phyloP scores from a whole-genome alignment of 2,113 vertebrate genomes.

The Melanotaenia duboulayi region DNA sequence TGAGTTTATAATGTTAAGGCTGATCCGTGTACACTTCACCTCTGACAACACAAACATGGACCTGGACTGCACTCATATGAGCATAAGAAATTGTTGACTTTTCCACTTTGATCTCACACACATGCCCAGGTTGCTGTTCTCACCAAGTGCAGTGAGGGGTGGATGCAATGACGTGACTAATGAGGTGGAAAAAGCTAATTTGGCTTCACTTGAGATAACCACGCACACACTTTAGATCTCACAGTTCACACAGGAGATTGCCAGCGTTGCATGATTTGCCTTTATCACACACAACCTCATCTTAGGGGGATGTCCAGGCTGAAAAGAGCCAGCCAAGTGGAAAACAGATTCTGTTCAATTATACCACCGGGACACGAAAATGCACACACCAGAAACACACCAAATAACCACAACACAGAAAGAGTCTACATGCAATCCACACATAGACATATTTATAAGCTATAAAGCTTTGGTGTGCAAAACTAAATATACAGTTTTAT shows the following conservation, averaged over 20 bases:
- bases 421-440: not conserved
- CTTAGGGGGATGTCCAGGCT: conserved; percentile 16
- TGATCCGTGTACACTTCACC: not conserved
- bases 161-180: conserved; percentile 74
- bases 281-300: conserved; percentile 39
- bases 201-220: conserved; percentile 70
- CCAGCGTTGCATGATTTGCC: conserved; percentile 36
- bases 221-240: conserved; percentile 26
- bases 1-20: not conserved
- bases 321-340: conserved; percentile 52
- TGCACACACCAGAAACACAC: not conserved
- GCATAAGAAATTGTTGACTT: conserved; percentile 49
- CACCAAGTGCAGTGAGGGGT: conserved; percentile 42
- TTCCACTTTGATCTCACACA: conserved; percentile 17
- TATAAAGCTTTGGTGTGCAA: not conserved
- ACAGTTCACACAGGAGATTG: conserved; percentile 44
- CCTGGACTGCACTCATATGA: conserved; percentile 27
- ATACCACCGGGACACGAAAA: conserved; percentile 25
- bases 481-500: too few species aligned
- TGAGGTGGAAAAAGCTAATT: conserved; percentile 80
- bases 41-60: not conserved
- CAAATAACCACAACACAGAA: not conserved
- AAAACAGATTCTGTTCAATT: conserved; percentile 72
- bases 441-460: not conserved
- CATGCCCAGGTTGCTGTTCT: conserved; percentile 21